These are phyloP conservation scores for Ibidorhyncha struthersii DNA, from an alignment of 2,113 vertebrate species.

Conservation along the genomic window DNA sequence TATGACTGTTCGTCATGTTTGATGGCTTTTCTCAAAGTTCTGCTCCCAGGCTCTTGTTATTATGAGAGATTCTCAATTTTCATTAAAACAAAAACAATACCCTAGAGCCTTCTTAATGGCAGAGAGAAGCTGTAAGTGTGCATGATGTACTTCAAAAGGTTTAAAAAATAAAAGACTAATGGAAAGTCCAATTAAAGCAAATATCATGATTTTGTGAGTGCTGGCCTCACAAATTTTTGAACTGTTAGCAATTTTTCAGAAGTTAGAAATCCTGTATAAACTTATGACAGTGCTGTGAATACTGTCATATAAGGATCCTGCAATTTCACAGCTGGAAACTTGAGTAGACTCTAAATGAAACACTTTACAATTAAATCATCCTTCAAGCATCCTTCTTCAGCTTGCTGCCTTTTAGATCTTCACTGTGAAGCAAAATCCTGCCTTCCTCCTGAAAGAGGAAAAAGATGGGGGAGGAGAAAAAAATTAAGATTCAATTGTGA, in stretches of 20 bases:
- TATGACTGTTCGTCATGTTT: neutral
- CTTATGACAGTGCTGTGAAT: neutral
- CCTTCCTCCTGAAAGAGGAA: neutral
- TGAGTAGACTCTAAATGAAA: neutral
- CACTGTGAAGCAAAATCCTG: neutral
- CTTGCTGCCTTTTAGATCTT: neutral
- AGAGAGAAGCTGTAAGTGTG: neutral
- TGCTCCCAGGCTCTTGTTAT: neutral
- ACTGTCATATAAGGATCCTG: neutral
- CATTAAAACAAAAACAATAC: neutral
- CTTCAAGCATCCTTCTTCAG: conserved; percentile 7
- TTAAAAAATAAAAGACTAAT: neutral
- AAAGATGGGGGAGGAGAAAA: neutral
- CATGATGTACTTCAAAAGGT: neutral
- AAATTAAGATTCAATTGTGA: neutral
- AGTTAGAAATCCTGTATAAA: neutral
- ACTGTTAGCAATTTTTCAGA: neutral
- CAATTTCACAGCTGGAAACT: conserved; percentile 14
- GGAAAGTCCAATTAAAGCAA: neutral
- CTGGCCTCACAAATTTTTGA: neutral
- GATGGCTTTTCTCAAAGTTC: neutral
- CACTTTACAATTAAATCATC: conserved; percentile 16
- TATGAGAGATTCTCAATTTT: neutral
- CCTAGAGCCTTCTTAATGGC: neutral
- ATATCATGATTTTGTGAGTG: neutral